phyloP scores from a whole-genome alignment of 2,797 vertebrate genomes.

The Gymnoscopelus microlampas region DNA sequence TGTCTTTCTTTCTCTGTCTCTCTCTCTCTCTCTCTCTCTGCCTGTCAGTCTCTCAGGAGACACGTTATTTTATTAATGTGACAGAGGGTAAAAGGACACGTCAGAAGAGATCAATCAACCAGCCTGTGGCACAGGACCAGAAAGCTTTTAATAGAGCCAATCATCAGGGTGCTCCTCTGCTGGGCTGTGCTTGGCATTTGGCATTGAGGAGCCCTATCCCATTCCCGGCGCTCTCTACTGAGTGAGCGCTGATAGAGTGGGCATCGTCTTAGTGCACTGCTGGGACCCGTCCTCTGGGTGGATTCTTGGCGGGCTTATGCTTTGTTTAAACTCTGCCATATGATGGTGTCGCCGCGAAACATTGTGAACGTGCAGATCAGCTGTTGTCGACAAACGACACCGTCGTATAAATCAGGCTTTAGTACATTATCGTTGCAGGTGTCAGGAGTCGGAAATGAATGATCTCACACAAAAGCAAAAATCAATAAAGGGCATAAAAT shows the following conservation, averaged over 20 bases:
- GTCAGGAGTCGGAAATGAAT: background rate
- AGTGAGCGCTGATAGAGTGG: conserved; percentile 43
- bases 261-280: conserved; percentile 29
- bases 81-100: conserved; percentile 79
- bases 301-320: conserved; percentile 7
- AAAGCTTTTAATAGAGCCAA: conserved; percentile 75
- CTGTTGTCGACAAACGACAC: too few relatives aligned
- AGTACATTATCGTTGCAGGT: conserved; percentile 9
- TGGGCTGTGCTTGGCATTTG: conserved; percentile 39
- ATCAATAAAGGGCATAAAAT: background rate
- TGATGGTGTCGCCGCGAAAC: too few relatives aligned
- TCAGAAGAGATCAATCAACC: conserved; percentile 76
- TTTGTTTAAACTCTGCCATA: too few relatives aligned
- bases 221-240: conserved; percentile 30
- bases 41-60: conserved; percentile 72
- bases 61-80: conserved; percentile 75
- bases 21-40: conserved; percentile 38
- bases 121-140: conserved; percentile 53
- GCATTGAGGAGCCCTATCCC: conserved; percentile 35
- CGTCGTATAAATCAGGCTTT: too few relatives aligned
- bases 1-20: conserved; percentile 2
- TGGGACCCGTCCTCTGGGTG: conserved; percentile 28
- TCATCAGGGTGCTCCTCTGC: conserved; percentile 58
- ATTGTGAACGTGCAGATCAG: too few relatives aligned
- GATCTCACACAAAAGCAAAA: background rate